Percentiles rank a stretch among this genome's conserved stretches.
Evolutionary conservation across 2,888 invertebrate genomes (phyloP).

Genomic region (Palloptera scutellata): DNA sequence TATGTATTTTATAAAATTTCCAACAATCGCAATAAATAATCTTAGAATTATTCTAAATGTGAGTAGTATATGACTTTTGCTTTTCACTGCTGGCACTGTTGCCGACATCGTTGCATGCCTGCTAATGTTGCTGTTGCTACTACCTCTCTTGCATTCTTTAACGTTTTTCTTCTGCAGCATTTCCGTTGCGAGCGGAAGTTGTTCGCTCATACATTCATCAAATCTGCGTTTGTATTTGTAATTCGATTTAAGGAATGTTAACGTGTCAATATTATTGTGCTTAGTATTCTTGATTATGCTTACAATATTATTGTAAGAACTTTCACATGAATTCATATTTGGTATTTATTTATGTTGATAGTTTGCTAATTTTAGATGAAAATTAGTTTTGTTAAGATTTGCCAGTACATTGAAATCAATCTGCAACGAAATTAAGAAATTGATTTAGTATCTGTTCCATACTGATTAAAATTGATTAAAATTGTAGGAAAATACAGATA

Average conservation of each 20-base stretch:
- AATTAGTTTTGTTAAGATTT: constrained; percentile 14
- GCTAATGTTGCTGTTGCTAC: constrained; percentile 29
- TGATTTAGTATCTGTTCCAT: constrained; percentile 5
- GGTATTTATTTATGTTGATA: constrained; percentile 15
- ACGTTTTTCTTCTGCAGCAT: constrained; percentile 26
- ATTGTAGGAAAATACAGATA: too few relatives aligned
- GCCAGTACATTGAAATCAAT: constrained; percentile 20
- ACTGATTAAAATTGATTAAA: constrained; percentile 29
- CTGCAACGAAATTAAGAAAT: constrained; percentile 18
- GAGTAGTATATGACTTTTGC: constrained; percentile 28
- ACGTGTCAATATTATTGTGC: constrained; percentile 46
- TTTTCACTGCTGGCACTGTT: constrained; percentile 18
- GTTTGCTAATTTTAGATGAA: neutral
- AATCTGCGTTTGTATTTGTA: constrained; percentile 64
- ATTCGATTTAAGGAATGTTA: constrained; percentile 62
- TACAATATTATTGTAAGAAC: too few relatives aligned
- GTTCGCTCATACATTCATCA: constrained; percentile 17
- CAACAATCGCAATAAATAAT: constrained; percentile 52
- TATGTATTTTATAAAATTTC: constrained; percentile 7
- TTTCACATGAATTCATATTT: constrained; percentile 1
- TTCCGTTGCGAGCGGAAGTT: neutral
- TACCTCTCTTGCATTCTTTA: constrained; percentile 34
- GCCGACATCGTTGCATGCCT: constrained; percentile 13
- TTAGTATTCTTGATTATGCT: constrained; percentile 37
- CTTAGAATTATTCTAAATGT: constrained; percentile 53